Evolutionary conservation across 2,888 invertebrate species (phyloP).

Genomic region (Lymantria dispar): DNA sequence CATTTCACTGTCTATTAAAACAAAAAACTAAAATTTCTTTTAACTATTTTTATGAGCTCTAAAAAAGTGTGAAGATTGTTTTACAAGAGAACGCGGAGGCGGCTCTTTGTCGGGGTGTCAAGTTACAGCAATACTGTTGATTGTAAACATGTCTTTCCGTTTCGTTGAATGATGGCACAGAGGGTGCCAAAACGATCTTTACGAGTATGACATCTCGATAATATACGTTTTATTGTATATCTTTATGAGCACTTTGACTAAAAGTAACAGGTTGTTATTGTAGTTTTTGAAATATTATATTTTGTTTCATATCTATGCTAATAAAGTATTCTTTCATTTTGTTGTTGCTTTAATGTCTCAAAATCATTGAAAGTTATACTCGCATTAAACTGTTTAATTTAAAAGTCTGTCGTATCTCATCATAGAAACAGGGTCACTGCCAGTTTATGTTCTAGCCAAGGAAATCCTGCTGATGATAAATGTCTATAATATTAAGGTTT

Average conservation of each 20-base stretch:
- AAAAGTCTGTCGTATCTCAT: background rate
- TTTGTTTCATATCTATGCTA: slow-evolving; percentile 1
- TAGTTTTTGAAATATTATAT: slow-evolving; percentile 7
- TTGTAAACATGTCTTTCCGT: slow-evolving; percentile 80
- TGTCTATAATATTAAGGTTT: background rate
- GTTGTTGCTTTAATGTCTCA: background rate
- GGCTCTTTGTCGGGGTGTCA: slow-evolving; percentile 77
- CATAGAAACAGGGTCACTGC: background rate
- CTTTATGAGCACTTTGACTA: slow-evolving; percentile 20
- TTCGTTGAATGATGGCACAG: slow-evolving; percentile 63
- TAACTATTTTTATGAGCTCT: slow-evolving; percentile 79
- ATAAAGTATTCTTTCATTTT: background rate
- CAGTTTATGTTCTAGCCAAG: background rate
- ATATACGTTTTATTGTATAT: slow-evolving; percentile 28
- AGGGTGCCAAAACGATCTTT: slow-evolving; percentile 59
- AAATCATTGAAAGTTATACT: background rate
- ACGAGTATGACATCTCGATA: slow-evolving; percentile 24
- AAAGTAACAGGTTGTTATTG: slow-evolving; percentile 19
- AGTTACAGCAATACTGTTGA: slow-evolving; percentile 67
- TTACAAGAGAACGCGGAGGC: slow-evolving; percentile 76
- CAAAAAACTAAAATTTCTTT: slow-evolving; percentile 71
- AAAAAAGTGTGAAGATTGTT: slow-evolving; percentile 80
- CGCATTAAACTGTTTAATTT: too few relatives aligned
- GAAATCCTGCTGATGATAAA: background rate
- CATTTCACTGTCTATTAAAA: slow-evolving; percentile 81